Conservation (phyloP, 2,888 invertebrate species). For the Plagodis dolabraria region DNA sequence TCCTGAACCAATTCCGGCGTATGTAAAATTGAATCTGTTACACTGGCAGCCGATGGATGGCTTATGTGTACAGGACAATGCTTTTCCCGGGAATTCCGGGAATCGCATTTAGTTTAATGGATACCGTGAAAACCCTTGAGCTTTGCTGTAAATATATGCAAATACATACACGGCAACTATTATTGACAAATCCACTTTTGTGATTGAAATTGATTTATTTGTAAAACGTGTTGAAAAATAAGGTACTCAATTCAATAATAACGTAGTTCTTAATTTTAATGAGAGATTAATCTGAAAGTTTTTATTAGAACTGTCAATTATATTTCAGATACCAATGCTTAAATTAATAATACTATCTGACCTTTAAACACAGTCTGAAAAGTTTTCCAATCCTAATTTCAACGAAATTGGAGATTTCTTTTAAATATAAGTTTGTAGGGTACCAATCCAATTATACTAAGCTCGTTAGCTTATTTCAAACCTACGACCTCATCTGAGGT, state of each 20-base stretch:
- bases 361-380: conserved; percentile 31
- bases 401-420: neutral
- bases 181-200: no score
- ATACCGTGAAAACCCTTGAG: neutral
- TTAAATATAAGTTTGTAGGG: neutral
- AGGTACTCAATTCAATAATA: no score
- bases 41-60: neutral
- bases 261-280: no score
- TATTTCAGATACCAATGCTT: no score
- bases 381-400: conserved; percentile 40
- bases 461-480: neutral
- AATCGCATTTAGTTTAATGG: neutral
- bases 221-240: no score
- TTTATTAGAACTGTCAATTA: no score
- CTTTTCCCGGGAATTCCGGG: neutral
- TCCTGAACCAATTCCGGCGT: neutral
- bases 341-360: neutral
- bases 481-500: neutral
- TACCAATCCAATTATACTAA: neutral
- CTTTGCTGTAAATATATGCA: no score
- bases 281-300: no score
- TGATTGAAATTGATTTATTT: no score
- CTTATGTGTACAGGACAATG: neutral
- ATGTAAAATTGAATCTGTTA: conserved; percentile 3
- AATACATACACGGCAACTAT: no score